phyloP scores from a whole-genome alignment of 2,888 invertebrate species.

The Lottia gigantea region DNA sequence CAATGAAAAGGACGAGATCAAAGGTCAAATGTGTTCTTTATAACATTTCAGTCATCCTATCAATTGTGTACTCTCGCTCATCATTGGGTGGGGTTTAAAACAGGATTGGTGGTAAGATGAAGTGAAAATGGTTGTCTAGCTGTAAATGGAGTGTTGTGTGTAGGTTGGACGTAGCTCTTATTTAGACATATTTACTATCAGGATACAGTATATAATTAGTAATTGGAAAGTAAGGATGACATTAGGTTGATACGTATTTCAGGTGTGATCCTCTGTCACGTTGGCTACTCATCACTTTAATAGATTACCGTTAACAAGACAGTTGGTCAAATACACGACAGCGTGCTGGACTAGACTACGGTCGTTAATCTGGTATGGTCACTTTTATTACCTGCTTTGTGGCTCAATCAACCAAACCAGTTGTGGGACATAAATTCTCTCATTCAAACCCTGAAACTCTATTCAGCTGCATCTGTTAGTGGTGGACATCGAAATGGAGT shows the following conservation, averaged over 20 bases:
- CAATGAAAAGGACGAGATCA: neutral
- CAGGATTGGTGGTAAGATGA: neutral
- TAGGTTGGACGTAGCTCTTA: neutral
- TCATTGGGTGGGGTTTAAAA: neutral
- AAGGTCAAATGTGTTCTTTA: neutral
- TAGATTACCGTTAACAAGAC: no score
- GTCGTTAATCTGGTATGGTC: no score
- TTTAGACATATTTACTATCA: neutral
- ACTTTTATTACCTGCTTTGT: no score
- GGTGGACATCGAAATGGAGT: no score
- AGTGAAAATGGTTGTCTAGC: neutral
- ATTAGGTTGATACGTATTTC: neutral
- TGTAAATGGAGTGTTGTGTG: neutral
- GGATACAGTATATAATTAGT: neutral
- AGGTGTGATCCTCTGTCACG: neutral
- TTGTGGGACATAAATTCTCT: no score
- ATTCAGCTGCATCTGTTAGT: no score
- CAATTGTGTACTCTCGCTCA: slow-evolving; percentile 1
- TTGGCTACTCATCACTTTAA: neutral
- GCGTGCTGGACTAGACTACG: no score
- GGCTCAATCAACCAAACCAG: no score
- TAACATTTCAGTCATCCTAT: neutral
- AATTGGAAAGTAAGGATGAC: neutral
- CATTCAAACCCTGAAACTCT: no score
- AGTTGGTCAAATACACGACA: no score